phyloP scores from a whole-genome alignment of 2,888 invertebrate species.

The Ecdyonurus torrentis region DNA sequence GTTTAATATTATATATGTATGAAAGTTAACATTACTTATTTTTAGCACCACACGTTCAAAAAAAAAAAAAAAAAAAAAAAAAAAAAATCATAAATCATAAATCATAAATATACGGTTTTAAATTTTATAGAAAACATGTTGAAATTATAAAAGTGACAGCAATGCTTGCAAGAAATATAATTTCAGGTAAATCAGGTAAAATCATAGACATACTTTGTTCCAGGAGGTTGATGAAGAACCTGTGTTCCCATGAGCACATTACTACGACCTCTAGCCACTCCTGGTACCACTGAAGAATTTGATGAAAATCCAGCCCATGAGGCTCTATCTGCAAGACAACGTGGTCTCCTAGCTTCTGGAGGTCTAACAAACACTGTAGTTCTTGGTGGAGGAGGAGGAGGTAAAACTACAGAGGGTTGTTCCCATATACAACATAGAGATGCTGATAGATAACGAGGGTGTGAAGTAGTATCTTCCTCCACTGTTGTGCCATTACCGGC shows the following conservation, averaged over 20 bases:
- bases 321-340: not conserved
- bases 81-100: too few species aligned
- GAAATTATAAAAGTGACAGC: too few species aligned
- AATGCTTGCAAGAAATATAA: too few species aligned
- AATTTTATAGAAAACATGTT: too few species aligned
- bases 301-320: not conserved
- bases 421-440: slow-evolving; percentile 1
- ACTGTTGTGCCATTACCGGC: not conserved
- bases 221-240: not conserved
- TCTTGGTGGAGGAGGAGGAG: not conserved
- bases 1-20: too few species aligned
- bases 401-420: not conserved
- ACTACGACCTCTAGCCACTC: not conserved
- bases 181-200: too few species aligned
- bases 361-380: not conserved
- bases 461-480: not conserved
- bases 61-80: too few species aligned
- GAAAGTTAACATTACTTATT: too few species aligned
- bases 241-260: not conserved
- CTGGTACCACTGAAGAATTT: not conserved
- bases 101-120: too few species aligned
- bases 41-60: too few species aligned
- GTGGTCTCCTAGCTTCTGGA: not conserved
- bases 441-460: not conserved
- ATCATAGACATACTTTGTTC: not conserved